Evolutionary conservation across 2,113 vertebrate genomes (phyloP).

Genomic region (Trochalopteron elliotii): DNA sequence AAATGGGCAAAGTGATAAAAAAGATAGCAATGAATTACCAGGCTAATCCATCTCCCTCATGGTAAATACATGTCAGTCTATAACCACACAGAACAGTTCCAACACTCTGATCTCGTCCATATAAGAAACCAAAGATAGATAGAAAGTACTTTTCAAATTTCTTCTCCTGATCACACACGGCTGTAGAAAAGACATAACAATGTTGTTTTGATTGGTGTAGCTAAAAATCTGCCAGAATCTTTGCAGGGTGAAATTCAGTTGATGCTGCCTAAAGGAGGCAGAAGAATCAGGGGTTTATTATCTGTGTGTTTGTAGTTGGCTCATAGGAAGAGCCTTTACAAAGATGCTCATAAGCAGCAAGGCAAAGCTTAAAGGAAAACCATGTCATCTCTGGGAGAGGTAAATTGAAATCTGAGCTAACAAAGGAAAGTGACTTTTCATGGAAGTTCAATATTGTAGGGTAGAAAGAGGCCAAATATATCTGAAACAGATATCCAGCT

Average conservation of each 20-base stretch:
- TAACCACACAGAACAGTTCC: neutral
- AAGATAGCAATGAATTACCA: neutral
- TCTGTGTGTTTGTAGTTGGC: neutral
- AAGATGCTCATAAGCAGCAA: neutral
- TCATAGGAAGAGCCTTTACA: neutral
- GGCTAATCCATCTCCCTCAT: neutral
- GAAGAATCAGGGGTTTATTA: neutral
- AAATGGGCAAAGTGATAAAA: neutral
- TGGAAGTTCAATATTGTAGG: neutral
- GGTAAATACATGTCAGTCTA: neutral
- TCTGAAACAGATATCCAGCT: neutral
- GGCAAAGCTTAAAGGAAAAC: neutral
- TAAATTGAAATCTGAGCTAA: neutral
- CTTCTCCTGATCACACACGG: neutral
- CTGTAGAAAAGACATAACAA: neutral
- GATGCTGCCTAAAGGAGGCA: neutral
- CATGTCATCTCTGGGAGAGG: neutral
- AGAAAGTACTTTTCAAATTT: neutral
- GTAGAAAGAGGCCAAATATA: neutral
- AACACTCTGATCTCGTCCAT: neutral
- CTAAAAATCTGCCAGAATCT: neutral
- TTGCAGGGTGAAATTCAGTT: neutral
- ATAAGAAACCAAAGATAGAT: neutral
- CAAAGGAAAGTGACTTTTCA: neutral
- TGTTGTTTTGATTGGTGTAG: neutral